Base-by-base conservation (phyloP, 2,888 invertebrate genomes). In the Cosmia trapezina region DNA sequence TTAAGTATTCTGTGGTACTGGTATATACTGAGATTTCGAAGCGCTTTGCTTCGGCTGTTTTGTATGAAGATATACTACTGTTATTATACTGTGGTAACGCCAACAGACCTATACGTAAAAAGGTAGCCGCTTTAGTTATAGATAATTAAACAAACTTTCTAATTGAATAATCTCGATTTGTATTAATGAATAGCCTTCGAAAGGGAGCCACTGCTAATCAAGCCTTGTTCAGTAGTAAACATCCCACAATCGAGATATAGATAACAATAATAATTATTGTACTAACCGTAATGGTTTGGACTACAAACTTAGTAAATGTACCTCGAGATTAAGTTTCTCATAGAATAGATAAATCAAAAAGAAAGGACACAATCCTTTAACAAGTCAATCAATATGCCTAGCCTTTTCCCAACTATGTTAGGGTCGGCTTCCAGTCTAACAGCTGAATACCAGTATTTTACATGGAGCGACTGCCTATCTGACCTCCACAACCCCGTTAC, bases 221-320 rank as follows among this genome's bases (percentile, higher is more conserved):
- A 81, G 70, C 47, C 73, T 62, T 68, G 81, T 69, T 76, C 54
- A 70, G 71, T 65, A 33, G 63, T 61, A 64, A 81, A 84, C 84
- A 80, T 76, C 71, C 60, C 59, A 81, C 84, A 77, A 82, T 84
- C 84, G 70, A 51, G 71, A 73, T 84, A 84, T 66, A 70, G 73
- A 77, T 81, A 81, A 73, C 73, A 78, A 28, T 2, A n/a, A n/a
- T n/a, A n/a, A n/a, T n/a, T n/a, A 56, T 73, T 69, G 71, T 71
- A 71, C 67, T 80, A 47, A 75, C 54, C 28, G 49, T 60, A 64
- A 73, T 59, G 45, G 53, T 61, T 51, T 41, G 49, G 70, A 53
- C 37, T 69, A 66, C 41, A 51, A 74, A 41, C 28, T 51, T n/a
- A 19, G 14, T 53, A 14, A 41, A 54, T 19, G 11, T 43, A 57